Percentiles rank a stretch among this genome's conserved stretches.
Evolutionary conservation across 2,888 invertebrate genomes (phyloP).

Genomic region (Sinodicranocentrus sp.): DNA sequence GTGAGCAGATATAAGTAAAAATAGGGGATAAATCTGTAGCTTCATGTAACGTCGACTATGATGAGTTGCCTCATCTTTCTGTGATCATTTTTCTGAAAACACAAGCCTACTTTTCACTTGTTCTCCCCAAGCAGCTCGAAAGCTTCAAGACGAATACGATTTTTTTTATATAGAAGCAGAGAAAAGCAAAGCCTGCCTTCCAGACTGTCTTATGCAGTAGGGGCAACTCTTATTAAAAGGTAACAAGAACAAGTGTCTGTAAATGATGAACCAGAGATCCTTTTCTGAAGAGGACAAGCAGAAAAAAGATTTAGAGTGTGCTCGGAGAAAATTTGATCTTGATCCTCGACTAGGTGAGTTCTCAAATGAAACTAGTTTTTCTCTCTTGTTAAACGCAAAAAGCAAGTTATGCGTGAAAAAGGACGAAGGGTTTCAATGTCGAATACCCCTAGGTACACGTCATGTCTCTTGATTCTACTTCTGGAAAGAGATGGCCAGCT

Average conservation of each 20-base stretch:
- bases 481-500: too few relatives aligned
- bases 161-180: too few relatives aligned
- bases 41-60: too few relatives aligned
- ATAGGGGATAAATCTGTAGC: too few relatives aligned
- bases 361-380: slow-evolving; percentile 33
- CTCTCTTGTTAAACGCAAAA: not conserved
- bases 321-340: slow-evolving; percentile 60
- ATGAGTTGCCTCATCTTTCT: not conserved
- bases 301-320: slow-evolving; percentile 46
- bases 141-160: too few relatives aligned
- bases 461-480: too few relatives aligned
- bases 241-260: slow-evolving; percentile 42
- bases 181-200: too few relatives aligned
- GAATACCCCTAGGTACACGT: not conserved
- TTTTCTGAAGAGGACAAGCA: too few relatives aligned
- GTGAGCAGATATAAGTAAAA: too few relatives aligned
- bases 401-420: not conserved
- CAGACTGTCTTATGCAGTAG: too few relatives aligned
- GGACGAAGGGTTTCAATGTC: not conserved
- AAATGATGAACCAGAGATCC: slow-evolving; percentile 47
- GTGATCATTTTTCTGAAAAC: not conserved
- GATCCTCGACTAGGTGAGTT: slow-evolving; percentile 53
- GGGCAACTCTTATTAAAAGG: slow-evolving; percentile 49
- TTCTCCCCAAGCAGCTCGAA: not conserved
- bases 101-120: not conserved